Conservation (phyloP, 2,797 vertebrate species). For the Cirrhinus molitorella region DNA sequence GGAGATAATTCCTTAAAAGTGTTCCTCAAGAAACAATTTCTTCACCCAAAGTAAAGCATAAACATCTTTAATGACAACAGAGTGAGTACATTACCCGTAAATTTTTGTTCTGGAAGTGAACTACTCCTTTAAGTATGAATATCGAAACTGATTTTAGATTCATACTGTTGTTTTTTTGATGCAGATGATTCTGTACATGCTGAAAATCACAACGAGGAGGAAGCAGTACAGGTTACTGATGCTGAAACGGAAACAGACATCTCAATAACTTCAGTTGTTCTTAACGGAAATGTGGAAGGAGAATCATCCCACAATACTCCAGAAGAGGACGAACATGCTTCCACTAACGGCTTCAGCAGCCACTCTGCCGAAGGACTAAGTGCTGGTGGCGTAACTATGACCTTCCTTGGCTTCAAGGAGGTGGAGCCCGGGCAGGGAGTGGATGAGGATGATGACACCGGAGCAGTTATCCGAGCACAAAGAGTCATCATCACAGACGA, state of each 20-base stretch:
- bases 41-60: no score
- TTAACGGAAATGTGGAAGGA: slow-evolving; percentile 61
- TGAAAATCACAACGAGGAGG: background rate
- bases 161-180: background rate
- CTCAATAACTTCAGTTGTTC: slow-evolving; percentile 38
- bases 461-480: slow-evolving; percentile 76
- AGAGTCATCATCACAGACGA: slow-evolving; percentile 78
- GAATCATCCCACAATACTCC: slow-evolving; percentile 26
- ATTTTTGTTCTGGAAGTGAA: no score
- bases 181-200: slow-evolving; percentile 32
- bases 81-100: no score
- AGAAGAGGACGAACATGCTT: slow-evolving; percentile 31
- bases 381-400: slow-evolving; percentile 46
- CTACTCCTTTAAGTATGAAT: background rate
- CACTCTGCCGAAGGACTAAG: slow-evolving; percentile 16
- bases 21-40: no score
- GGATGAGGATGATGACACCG: slow-evolving; percentile 65
- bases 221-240: background rate
- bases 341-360: slow-evolving; percentile 54
- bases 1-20: no score
- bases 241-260: slow-evolving; percentile 14
- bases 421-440: slow-evolving; percentile 47
- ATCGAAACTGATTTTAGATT: background rate
- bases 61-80: no score
- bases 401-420: slow-evolving; percentile 60